These are phyloP conservation scores for Chunga burmeisteri DNA, from an alignment of 2,113 vertebrate species.

Conservation along the genomic window DNA sequence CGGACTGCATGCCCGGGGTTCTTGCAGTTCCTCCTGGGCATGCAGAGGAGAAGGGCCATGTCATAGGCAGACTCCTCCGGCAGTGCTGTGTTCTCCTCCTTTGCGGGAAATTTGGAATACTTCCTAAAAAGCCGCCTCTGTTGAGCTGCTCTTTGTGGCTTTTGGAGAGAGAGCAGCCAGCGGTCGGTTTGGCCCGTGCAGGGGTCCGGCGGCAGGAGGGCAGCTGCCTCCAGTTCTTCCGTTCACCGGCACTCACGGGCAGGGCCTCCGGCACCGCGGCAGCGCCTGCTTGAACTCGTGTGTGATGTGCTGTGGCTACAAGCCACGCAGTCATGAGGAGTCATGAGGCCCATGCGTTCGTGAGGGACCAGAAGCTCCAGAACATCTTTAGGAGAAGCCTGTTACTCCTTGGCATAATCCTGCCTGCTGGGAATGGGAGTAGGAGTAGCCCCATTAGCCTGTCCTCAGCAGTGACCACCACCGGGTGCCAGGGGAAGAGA, in stretches of 20 bases:
- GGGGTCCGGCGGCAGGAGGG: not conserved
- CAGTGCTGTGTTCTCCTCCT: not conserved
- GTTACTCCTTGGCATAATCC: not conserved
- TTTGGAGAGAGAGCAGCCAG: not conserved
- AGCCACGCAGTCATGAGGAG: not conserved
- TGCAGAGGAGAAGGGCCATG: accelerated
- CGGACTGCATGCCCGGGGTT: not conserved
- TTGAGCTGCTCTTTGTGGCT: not conserved
- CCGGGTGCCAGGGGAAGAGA: no score
- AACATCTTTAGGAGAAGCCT: not conserved
- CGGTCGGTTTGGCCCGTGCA: accelerated
- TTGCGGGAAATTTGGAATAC: not conserved
- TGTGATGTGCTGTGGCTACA: accelerated
- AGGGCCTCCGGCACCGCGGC: not conserved
- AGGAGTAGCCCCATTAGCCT: not conserved
- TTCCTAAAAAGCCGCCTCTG: not conserved
- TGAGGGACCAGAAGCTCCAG: not conserved
- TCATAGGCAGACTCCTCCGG: not conserved
- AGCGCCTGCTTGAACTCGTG: not conserved
- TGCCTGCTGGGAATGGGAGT: not conserved
- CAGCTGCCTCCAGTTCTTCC: not conserved
- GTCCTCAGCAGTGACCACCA: no score
- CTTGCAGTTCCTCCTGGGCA: not conserved
- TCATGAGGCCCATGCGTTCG: accelerated
- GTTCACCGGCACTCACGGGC: accelerated